A percentile compares a stretch with the other conserved stretches of the same genome.
These are phyloP conservation scores for Chondrilla cf. caribensis DNA, from an alignment of 37 sponge, comb jelly and placozoan genomes.

Conservation along the genomic window DNA sequence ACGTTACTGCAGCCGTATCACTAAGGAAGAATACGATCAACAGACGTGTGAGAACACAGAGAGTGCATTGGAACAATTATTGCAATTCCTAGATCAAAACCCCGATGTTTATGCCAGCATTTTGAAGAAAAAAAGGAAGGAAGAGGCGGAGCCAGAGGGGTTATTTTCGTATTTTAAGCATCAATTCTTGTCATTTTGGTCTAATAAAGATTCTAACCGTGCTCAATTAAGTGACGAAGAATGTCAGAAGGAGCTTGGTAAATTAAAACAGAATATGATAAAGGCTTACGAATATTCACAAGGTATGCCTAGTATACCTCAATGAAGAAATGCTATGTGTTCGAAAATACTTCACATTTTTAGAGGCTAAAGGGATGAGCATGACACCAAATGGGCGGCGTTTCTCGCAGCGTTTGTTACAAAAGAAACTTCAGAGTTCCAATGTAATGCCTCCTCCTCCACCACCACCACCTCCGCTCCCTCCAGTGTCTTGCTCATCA, in stretches of 20 bases:
- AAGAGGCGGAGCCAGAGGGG: slow-evolving; percentile 49
- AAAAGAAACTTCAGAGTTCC: slow-evolving; percentile 20
- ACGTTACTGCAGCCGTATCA: slow-evolving; percentile 48
- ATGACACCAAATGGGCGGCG: slow-evolving; percentile 36
- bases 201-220: slow-evolving; percentile 16
- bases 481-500: slow-evolving; percentile 15
- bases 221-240: slow-evolving; percentile 29
- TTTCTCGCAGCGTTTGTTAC: slow-evolving; percentile 56
- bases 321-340: too few species aligned
- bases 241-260: slow-evolving; percentile 36
- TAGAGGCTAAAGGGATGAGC: not conserved
- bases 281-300: slow-evolving; percentile 62
- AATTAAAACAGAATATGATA: slow-evolving; percentile 52
- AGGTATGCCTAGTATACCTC: slow-evolving; percentile 40
- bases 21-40: slow-evolving; percentile 53
- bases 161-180: slow-evolving; percentile 57
- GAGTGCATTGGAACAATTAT: slow-evolving; percentile 43
- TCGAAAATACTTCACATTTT: not conserved
- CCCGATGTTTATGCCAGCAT: slow-evolving; percentile 45
- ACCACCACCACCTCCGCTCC: slow-evolving; percentile 68
- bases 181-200: slow-evolving; percentile 16
- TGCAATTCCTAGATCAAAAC: slow-evolving; percentile 53
- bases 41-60: slow-evolving; percentile 45
- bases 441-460: slow-evolving; percentile 11
- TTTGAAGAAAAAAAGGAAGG: slow-evolving; percentile 30